Conservation (phyloP, 2,888 invertebrate genomes). For the Eretmocerus hayati region DNA sequence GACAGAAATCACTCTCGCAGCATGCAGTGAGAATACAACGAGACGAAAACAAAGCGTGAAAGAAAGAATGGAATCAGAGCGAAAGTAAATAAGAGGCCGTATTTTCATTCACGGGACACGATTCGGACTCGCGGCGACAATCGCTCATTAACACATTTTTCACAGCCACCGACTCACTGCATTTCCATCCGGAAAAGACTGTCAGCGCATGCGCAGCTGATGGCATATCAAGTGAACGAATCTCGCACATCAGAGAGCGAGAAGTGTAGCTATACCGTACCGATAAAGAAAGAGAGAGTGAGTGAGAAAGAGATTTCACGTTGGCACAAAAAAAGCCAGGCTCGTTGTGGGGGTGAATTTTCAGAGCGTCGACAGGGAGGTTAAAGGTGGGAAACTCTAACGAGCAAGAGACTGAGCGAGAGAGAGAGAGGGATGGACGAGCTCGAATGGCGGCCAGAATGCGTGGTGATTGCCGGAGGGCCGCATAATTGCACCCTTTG, state of each 20-base stretch:
- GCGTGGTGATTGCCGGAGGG: slow-evolving; percentile 48
- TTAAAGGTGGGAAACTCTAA: not conserved
- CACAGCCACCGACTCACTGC: slow-evolving; percentile 1
- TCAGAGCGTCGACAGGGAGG: slow-evolving; percentile 2
- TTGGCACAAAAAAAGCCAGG: no score
- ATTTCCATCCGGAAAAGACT: no score
- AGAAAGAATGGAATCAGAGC: not conserved
- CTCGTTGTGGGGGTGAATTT: slow-evolving; percentile 18
- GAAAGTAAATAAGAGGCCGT: slow-evolving; percentile 14
- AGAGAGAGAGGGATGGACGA: slow-evolving; percentile 26
- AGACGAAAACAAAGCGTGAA: not conserved
- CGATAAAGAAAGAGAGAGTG: slow-evolving; percentile 11
- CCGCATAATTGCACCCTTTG: slow-evolving; percentile 49
- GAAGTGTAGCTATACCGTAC: no score
- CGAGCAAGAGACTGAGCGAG: slow-evolving; percentile 13
- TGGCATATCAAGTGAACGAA: not conserved
- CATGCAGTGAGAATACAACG: not conserved
- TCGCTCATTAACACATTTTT: slow-evolving; percentile 46
- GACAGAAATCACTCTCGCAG: not conserved
- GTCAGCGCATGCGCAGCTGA: not conserved
- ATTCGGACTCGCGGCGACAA: slow-evolving; percentile 34
- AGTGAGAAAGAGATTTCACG: not conserved
- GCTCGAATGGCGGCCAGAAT: slow-evolving; percentile 46
- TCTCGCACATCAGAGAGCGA: no score
- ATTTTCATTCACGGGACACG: slow-evolving; percentile 5